Base-by-base conservation (phyloP, 1,140 invertebrate genomes). In the Drosophila takahashii region DNA sequence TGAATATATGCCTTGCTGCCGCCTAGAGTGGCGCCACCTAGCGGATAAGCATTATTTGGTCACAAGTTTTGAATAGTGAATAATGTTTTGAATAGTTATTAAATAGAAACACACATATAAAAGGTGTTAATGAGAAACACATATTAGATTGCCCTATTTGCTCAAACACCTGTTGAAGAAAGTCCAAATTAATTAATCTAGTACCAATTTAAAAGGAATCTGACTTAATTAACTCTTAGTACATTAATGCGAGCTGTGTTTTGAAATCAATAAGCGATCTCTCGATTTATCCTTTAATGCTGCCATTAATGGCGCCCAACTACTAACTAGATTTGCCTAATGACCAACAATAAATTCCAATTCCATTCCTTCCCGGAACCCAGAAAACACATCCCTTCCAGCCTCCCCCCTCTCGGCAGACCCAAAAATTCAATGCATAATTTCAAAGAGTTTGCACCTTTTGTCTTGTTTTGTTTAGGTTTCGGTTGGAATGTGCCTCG, bases 361-460 rank as follows among this genome's bases (percentile, higher is more conserved):
- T 48, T 26, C n/a, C 9, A 48, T 15, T 48, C 34, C 66, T 41
- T 47, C 27, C 50, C 10, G 16, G 18, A 9, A 6, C 11, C 27
- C 42, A 34, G 29, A 69, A 44, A 27, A 39, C 18, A 41, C 22
- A 22, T 22, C 22, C 22, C 22, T 22, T 22, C 32, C 42, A 50
- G 26, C 18, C 26, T 22, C 4, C 26, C 26, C 7, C 4, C 29
- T 32, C 29, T 9, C 3, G 26, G 8, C 32, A 53, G 9, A 32
- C 50, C 48, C 65, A 41, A 70, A 70, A 69, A 34, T 54, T 69
- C 64, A 83, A 81, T 79, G 79, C 70, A 83, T 75, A 81, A 79
- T 61, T 87, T 48, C 39, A 81, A 70, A 62, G 74, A 60, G 41
- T 64, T 70, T 81, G 65, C 79, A 87, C 79, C 83, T 87, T 87